Evolutionary conservation across 2,888 invertebrate genomes (phyloP), one percentile per base, ranked within the genome.

Genomic region (Griposia aprilina): DNA sequence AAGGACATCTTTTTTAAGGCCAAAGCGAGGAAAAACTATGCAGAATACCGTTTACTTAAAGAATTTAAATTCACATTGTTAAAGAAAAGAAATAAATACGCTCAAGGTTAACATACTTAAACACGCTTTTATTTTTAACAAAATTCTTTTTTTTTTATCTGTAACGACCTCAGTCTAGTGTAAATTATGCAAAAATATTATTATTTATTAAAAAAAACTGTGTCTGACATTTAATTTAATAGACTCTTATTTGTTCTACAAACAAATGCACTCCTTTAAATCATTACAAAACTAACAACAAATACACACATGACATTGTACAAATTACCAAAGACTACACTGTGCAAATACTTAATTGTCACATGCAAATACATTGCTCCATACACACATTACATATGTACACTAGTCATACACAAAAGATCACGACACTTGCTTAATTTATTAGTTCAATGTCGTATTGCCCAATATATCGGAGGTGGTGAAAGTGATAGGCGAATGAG

Each of bases 381-480:
- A 78, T 41, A 71, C 75, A 81, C n/a, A 74, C 76, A 45, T 69
- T 68, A 74, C 71, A 68, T 66, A 75, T 70, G 68, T 57, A 74
- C 73, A 70, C 52, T 26, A 68, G 59, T 81, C 78, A 76, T 83
- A 80, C 78, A 81, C 65, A 80, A 78, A 74, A 82, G 62, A 82
- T 82, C 90, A 84, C 78, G 85, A 89, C 84, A 85, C 89, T 93
- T 93, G 90, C 92, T 87, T 91, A 91, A 94, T 92, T 90, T 92
- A 90, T 90, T 91, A 91, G 92, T 93, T 93, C 95, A 95, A 94
- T 94, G 95, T 94, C 94, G 75, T 63, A 55, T 86, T 84, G 79
- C 81, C 45, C 74, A 75, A 86, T 74, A 60, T 67, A 55, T 62
- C 23, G 59, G 6, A 10, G 26, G 11, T 60, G 68, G 82, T 78